Base-by-base conservation (phyloP, 1,140 invertebrate genomes). In the Drosophila melanica region DNA sequence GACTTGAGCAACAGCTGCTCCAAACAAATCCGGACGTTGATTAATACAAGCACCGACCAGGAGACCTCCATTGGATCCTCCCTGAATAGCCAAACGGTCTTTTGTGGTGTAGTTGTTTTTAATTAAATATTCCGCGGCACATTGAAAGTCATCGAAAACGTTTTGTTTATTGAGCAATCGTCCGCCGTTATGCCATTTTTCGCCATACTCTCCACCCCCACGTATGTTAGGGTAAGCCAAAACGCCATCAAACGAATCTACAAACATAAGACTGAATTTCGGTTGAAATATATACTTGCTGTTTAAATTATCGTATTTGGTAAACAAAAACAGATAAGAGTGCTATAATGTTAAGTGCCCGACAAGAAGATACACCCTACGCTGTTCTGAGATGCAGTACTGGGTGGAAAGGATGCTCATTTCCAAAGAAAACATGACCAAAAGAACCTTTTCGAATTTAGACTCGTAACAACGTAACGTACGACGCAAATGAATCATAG, bases 201-300 rank as follows among this genome's bases (percentile, higher is more conserved):
- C 97, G 42, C 99, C 99, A 93, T 99, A 99, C 93, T 99, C 98
- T 1, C 98, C 98, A 87, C 99, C 99, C 55, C 99, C 99, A 47
- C 99, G 94, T 47, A 99, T 96, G 93, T 99, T 99, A 11, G 99
- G 96, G 76, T 99, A 94, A 11, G 97, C 98, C 65, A 97, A 94
- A 50, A 99, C 93, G 4, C 98, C 98, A 92, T 96, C 94, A 64
- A 99, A 96, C 91, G 98, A 95, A 80, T 98, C 95, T 84, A 99
- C 95, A 91, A 99, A 99, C 65, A 98, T 94, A 30, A 99, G 92
- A 66, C 84, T 87, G 20, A n/a, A 18, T 42, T 27, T 30, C 8
- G 39, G 7, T n/a, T 30, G 10, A 27, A 44, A 6, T 30, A 44
- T 57, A 12, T 14, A 16, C 12, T 9, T 44, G 11, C 20, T n/a